These are phyloP conservation scores for Lypha dubia DNA, from an alignment of 2,888 invertebrate genomes.

Conservation along the genomic window DNA sequence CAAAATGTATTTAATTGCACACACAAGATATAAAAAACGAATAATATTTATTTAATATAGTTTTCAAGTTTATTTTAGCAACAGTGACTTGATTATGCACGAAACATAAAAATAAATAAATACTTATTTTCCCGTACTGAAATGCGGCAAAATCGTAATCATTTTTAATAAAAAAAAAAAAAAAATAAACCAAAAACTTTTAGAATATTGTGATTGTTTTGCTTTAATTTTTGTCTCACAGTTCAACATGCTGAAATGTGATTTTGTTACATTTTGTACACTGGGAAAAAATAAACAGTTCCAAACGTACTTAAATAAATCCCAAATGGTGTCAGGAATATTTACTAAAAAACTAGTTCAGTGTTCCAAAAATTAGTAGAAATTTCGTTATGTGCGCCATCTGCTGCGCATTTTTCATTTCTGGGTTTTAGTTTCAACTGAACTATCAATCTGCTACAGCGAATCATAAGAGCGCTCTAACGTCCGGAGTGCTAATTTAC, in stretches of 20 bases:
- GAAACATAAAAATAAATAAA: conserved; percentile 7
- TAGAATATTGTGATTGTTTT: conserved; percentile 6
- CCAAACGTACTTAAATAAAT: too few relatives aligned
- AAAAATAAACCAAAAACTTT: too few relatives aligned
- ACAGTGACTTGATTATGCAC: not conserved
- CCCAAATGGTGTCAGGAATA: too few relatives aligned
- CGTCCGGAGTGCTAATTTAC: too few relatives aligned
- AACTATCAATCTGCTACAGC: too few relatives aligned
- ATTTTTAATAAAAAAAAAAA: not conserved
- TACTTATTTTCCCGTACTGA: conserved; percentile 1
- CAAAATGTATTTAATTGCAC: conserved; percentile 37
- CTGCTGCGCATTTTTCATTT: too few relatives aligned
- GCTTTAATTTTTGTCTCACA: conserved; percentile 18
- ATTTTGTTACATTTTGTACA: not conserved
- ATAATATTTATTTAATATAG: conserved; percentile 32
- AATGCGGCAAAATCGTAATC: conserved; percentile 15
- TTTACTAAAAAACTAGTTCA: too few relatives aligned
- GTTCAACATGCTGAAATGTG: conserved; percentile 1
- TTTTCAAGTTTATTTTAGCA: conserved; percentile 5
- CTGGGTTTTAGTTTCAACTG: too few relatives aligned
- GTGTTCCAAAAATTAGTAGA: too few relatives aligned
- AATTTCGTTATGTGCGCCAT: too few relatives aligned
- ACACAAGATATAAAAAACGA: not conserved
- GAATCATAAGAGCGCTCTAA: too few relatives aligned
- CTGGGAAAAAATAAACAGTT: too few relatives aligned